Base-by-base conservation (phyloP, 2,797 vertebrate species). In the Malurus splendens region DNA sequence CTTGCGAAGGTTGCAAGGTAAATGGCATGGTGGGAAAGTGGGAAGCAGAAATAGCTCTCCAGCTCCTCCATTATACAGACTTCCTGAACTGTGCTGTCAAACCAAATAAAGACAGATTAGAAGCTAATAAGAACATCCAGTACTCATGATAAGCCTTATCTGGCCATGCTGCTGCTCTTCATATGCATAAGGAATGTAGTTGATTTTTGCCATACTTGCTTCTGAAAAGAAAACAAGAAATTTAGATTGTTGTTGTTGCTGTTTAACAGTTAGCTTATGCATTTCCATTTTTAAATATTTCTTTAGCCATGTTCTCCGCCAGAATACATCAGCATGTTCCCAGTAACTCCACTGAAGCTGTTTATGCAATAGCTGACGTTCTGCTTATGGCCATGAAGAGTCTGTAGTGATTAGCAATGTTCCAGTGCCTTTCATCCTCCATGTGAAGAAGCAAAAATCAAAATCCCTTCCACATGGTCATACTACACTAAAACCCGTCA, bases 1-100 rank as follows among this genome's bases (percentile, higher is more conserved):
- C 99, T 73, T 99, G 99, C 61, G 99, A 99, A 96, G 99, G 99
- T 86, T 99, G 99, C 97, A 99, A 99, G 99, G 99, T 99, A 98
- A 97, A 70, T 61, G 65, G 42, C 80, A 61, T 0, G 8, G 59
- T 33, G 87, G 90, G 86, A 66, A 65, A 44, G 57, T 82, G 82
- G 82, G 84, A 93, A 68, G 81, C 91, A 85, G 79, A 94, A 94
- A 86, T n/a, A 50, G 72, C 85, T 68, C 54, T 70, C 61, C 70
- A 78, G 75, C 86, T 91, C 75, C n/a, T 93, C 85, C 87, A 92
- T 52, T 79, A 82, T 88, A 87, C 89, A 93, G 81, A 38, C 52
- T 73, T 47, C 79, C 78, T 77, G 90, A 72, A 72, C 90, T 36
- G 23, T 60, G 56, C 83, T 57, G 83, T 78, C 74, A 68, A 23